Evolutionary conservation across 2,113 vertebrate species (phyloP), one percentile per base, ranked within the genome.

Genomic region (Corythornis madagascariensis): DNA sequence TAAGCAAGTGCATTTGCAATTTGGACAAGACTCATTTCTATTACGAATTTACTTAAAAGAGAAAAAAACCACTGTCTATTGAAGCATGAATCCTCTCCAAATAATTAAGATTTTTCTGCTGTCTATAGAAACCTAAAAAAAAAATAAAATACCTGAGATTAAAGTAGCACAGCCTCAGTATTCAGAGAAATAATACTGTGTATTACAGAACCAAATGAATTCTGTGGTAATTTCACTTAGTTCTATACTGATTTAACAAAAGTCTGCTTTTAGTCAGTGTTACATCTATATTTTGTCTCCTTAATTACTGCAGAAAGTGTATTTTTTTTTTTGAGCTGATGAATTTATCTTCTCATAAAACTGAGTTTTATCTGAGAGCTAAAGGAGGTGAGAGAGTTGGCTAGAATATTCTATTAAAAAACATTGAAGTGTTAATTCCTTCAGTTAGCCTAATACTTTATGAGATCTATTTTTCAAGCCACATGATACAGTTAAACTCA

Each of bases 311-410:
- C 42, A 33, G 43, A 86, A 83, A 92, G 2, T 21, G 66, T 61
- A 10, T 42, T 22, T 45, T 64, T 72, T 85, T 88, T 48, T 50
- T 63, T 79, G 56, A 82, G 74, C 25, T 94, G 64, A 50, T 65
- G 17, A 7, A 81, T 92, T 77, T 74, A 45, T 66, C 47, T 74
- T 60, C 79, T 80, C 66, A 77, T 80, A 95, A 88, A 90, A 52
- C 15, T 75, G 43, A 78, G 67, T 91, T 92, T 90, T 81, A 83
- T 9, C 43, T 86, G 73, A 89, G 45, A 89, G 47, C 29, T 93
- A 53, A 21, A 87, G 42, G 38, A 74, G 18, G 14, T 40, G 21
- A 38, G 38, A 69, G 29, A 7, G 7, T 88, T 92, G 50, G 33
- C 43, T 73, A 25, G 73, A 90, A 72, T 75, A 72, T 43, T 76